Evolutionary conservation across 2,797 vertebrate species (phyloP).

Genomic region (Characodon lateralis): DNA sequence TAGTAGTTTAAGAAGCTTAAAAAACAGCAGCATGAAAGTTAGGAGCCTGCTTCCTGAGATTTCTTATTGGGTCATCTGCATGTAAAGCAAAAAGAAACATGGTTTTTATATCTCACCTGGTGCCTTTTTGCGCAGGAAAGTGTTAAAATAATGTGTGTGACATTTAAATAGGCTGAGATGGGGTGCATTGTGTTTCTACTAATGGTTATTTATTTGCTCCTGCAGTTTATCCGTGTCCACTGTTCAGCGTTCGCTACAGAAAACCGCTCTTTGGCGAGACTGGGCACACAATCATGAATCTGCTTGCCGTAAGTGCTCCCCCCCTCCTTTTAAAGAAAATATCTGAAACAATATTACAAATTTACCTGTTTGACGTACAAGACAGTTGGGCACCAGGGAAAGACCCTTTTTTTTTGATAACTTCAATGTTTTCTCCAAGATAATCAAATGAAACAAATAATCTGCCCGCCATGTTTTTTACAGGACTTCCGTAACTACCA

Average conservation of each 20-base stretch:
- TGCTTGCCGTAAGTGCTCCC: slow-evolving; percentile 90
- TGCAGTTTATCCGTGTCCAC: slow-evolving; percentile 96
- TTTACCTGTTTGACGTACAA: not conserved
- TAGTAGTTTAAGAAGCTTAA: slow-evolving; percentile 70
- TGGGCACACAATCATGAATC: slow-evolving; percentile 99
- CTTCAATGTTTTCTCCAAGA: not conserved
- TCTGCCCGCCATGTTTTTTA: not conserved
- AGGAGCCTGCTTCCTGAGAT: slow-evolving; percentile 27
- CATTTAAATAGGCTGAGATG: not conserved
- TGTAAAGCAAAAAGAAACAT: not conserved
- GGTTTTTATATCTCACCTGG: not conserved
- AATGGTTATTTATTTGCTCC: slow-evolving; percentile 35
- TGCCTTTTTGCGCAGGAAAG: not conserved
- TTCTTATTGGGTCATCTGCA: not conserved
- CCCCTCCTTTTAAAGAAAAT: not conserved
- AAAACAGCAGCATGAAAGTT: slow-evolving; percentile 56
- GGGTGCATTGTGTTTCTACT: not conserved
- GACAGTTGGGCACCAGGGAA: not conserved
- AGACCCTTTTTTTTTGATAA: not conserved
- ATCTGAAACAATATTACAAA: not conserved
- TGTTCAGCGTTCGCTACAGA: slow-evolving; percentile 97
- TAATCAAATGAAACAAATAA: not conserved
- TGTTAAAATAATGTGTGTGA: not conserved
- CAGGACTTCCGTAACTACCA: slow-evolving; percentile 99
- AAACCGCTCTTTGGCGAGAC: slow-evolving; percentile 98